Conservation (phyloP, 2,888 invertebrate species). For the Andrena bicolor region DNA sequence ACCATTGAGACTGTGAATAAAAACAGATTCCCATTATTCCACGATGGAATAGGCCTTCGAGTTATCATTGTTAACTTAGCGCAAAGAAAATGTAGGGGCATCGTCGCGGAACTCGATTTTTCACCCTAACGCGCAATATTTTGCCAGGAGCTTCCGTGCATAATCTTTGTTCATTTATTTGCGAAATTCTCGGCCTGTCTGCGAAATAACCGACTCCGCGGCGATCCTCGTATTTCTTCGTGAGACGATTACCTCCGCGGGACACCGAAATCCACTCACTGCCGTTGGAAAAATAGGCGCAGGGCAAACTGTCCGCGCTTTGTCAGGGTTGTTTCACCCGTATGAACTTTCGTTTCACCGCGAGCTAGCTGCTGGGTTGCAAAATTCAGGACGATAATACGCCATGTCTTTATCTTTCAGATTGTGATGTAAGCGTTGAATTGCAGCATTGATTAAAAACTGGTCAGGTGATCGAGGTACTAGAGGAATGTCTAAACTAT, state of each 20-base stretch:
- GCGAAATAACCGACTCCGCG: conserved; percentile 29
- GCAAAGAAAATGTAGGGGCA: not conserved
- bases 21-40: not conserved
- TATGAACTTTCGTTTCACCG: conserved; percentile 25
- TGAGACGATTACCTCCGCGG: conserved; percentile 43
- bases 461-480: not conserved
- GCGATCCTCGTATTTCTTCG: conserved; percentile 38
- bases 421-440: not conserved
- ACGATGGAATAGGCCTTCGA: no score
- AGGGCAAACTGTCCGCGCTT: conserved; percentile 52
- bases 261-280: conserved; percentile 61
- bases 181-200: conserved; percentile 13
- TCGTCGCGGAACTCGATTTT: not conserved
- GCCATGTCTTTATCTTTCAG: not conserved
- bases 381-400: no score
- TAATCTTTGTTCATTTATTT: conserved; percentile 52
- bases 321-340: conserved; percentile 30
- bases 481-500: not conserved
- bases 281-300: conserved; percentile 18
- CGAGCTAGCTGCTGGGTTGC: not conserved
- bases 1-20: not conserved
- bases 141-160: not conserved
- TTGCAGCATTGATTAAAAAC: not conserved
- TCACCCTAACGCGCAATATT: not conserved
- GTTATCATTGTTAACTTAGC: not conserved